Evolutionary conservation across 2,113 vertebrate genomes (phyloP).

Genomic region (Sphyrna mokarran): DNA sequence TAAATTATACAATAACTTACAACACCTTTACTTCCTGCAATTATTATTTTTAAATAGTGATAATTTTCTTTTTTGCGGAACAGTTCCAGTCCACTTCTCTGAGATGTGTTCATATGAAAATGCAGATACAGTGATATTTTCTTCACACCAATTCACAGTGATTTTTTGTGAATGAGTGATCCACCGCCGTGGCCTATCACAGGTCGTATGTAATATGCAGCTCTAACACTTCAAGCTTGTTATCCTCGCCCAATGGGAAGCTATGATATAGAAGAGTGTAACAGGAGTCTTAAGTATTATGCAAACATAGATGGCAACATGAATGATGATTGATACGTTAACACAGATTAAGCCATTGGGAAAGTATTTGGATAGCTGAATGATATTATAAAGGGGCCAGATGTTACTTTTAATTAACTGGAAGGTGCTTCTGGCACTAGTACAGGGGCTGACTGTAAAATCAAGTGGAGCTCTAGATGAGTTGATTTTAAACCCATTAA

Average conservation of each 20-base stretch:
- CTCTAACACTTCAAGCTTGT: conserved; percentile 37
- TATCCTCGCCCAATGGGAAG: conserved; percentile 51
- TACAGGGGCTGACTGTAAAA: not conserved
- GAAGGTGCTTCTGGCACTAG: not conserved
- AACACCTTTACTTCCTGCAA: conserved; percentile 28
- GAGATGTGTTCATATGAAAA: not conserved
- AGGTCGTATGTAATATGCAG: not conserved
- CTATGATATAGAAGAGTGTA: conserved; percentile 47
- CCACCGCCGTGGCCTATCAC: not conserved
- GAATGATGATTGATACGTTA: not conserved
- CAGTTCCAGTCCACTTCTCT: not conserved
- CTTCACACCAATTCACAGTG: not conserved
- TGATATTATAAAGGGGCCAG: not conserved
- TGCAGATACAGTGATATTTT: not conserved
- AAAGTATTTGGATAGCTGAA: not conserved
- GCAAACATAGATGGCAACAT: not conserved
- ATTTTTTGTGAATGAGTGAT: not conserved
- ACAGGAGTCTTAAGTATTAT: not conserved
- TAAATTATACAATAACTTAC: conserved; percentile 35
- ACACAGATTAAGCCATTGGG: not conserved
- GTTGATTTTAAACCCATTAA: not conserved
- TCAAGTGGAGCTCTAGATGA: not conserved
- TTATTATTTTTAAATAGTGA: not conserved
- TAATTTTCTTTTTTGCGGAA: not conserved
- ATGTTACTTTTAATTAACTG: not conserved